Conservation (phyloP, 2,797 vertebrate genomes). For the Serranus cabrilla region DNA sequence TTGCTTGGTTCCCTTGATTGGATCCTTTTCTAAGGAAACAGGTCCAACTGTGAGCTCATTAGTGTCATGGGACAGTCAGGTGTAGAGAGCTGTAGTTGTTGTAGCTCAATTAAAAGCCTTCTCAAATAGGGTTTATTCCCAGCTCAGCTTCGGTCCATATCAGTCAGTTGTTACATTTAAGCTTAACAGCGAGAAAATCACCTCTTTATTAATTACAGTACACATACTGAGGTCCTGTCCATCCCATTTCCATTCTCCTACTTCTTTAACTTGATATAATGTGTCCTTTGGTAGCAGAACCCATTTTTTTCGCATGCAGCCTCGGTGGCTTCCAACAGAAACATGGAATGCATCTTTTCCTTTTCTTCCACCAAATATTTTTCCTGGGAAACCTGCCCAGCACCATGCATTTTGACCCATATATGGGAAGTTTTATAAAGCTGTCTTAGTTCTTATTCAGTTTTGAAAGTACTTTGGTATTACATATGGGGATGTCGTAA, state of each 20-base stretch:
- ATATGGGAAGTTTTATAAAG: not conserved
- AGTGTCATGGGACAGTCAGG: constrained; percentile 39
- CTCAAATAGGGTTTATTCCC: constrained; percentile 42
- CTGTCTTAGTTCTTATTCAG: no score
- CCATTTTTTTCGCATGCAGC: not conserved
- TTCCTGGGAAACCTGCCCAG: constrained; percentile 15
- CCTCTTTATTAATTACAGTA: constrained; percentile 13
- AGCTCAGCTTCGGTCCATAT: constrained; percentile 18
- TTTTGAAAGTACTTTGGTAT: no score
- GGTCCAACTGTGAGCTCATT: constrained; percentile 45
- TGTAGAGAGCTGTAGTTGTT: constrained; percentile 10
- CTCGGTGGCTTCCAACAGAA: not conserved
- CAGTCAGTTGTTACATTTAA: constrained; percentile 19
- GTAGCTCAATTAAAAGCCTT: constrained; percentile 53
- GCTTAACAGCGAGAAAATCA: constrained; percentile 2
- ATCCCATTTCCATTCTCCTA: not conserved
- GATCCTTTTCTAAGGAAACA: constrained; percentile 30
- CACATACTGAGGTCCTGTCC: not conserved
- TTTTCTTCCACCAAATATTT: constrained; percentile 1
- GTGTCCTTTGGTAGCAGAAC: not conserved
- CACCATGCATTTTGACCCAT: not conserved
- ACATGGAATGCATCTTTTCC: constrained; percentile 20
- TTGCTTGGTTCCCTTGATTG: constrained; percentile 35
- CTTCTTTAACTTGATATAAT: not conserved
- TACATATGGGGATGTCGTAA: no score